Evolutionary conservation across 2,797 vertebrate species (phyloP), one percentile per base, ranked within the genome.

Genomic region (Danio choprae): DNA sequence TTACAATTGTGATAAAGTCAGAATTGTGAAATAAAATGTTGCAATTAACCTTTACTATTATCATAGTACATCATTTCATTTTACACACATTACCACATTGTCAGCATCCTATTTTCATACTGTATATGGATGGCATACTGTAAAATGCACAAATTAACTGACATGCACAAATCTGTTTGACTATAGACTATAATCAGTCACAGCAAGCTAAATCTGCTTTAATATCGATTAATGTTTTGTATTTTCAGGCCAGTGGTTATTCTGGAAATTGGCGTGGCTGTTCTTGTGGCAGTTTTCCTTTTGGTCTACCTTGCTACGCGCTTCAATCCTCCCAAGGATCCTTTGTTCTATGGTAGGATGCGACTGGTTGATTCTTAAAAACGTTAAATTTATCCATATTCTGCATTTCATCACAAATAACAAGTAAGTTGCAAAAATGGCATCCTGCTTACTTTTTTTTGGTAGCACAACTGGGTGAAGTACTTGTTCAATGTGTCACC

Each of bases 301-400:
- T 56, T 95, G 83, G 90, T 94, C 86, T 89, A 91, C 86, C 65
- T 94, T 29, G 69, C 91, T 43, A 91, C 91, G 1, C 90, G 91
- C 67, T 73, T 87, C 50, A 92, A 87, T 87, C 91, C 90, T 43
- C 93, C 93, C 10, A 93, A 94, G 88, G 95, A 96, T 80, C 82
- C 86, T 53, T 86, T 97, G 74, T 96, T 94, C 90, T 96, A 95
- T 1, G 93, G 95, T 96, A 93, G 74, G 55, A 76, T 87, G 78
- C 56, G 50, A 8, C 59, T 64, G 3, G 20, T 75, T 82, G 44
- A 55, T 43, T 74, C 18, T 69, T 22, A 29, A 46, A 58, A 70
- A 80, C 64, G 10, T 11, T 18, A n/a, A 13, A 68, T 29, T n/a
- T 38, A 43, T 58, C 38, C n/a, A 20, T 16, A 36, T 81, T 59